Base-by-base conservation (phyloP, 1,140 invertebrate genomes). In the Magallana gigas region DNA sequence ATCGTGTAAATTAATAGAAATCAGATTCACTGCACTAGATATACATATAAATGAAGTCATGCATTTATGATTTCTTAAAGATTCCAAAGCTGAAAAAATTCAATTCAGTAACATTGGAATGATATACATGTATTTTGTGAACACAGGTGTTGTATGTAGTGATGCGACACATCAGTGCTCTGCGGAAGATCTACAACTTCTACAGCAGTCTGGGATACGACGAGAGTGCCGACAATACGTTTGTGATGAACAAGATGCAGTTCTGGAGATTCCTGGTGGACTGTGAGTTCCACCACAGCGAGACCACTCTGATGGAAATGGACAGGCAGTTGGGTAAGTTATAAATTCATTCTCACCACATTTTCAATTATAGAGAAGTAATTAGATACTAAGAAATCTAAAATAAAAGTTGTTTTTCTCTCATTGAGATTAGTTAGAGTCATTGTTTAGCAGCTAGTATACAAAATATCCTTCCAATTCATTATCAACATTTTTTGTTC, bases 201-300 rank as follows among this genome's bases (percentile, higher is more conserved):
- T 95, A 95, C 89, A 93, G 93, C 87, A 84, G 84, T 48, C 91
- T 95, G 8, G 95, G 94, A 9, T 92, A 93, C 64, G 92, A 95
- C 60, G 93, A 93, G 18, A 94, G 92, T 89, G 90, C 91, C n/a
- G 95, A 95, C 87, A 95, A 95, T 88, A 94, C 94, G 4, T 95
- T 91, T 88, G 91, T 94, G 16, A 93, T 95, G 92, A 94, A 92
- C 81, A 92, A 92, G 57, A 93, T 95, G 93, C 95, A 95, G 91
- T 95, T 95, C 88, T 95, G 94, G 95, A 87, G 94, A 68, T 94
- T 95, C 83, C 68, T 95, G 83, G 95, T 94, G 89, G 94, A 95
- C 87, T 95, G 94, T 85, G 81, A 90, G 48, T 88, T 95, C 23
- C 94, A 95, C 89, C 92, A 94, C 60, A 81, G 91, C 12, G 91